Conservation (phyloP, 1,140 invertebrate genomes). For the Berghia stephanieae region DNA sequence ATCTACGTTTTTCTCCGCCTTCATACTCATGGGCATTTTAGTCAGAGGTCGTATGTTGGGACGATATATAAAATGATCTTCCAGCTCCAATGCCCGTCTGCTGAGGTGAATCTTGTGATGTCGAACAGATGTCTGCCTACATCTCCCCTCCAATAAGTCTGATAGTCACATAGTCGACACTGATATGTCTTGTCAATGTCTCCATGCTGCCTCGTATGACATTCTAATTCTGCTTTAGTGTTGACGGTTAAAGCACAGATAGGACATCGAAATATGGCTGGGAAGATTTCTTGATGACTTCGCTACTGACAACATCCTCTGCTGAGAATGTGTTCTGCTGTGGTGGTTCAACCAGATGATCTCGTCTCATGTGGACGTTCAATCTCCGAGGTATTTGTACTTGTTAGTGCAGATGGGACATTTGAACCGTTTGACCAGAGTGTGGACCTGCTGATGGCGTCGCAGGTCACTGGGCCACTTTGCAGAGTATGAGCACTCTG, state of each 20-base stretch:
- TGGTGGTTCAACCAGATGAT: slow-evolving; percentile 55
- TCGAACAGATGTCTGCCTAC: slow-evolving; percentile 66
- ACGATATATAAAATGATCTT: slow-evolving; percentile 21
- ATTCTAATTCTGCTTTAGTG: slow-evolving; percentile 58
- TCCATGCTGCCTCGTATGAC: slow-evolving; percentile 54
- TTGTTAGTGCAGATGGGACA: slow-evolving; percentile 65
- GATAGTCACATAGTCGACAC: slow-evolving; percentile 62
- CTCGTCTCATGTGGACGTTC: slow-evolving; percentile 61
- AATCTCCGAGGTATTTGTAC: slow-evolving; percentile 67
- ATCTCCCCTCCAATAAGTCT: slow-evolving; percentile 67
- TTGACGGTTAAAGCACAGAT: slow-evolving; percentile 53
- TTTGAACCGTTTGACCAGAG: slow-evolving; percentile 65
- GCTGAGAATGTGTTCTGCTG: too few species aligned
- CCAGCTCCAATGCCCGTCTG: slow-evolving; percentile 18
- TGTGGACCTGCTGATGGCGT: slow-evolving; percentile 76
- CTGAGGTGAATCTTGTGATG: slow-evolving; percentile 53
- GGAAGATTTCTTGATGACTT: slow-evolving; percentile 51
- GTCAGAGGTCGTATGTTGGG: slow-evolving; percentile 24
- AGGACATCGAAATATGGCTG: slow-evolving; percentile 56
- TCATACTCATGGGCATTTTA: too few species aligned
- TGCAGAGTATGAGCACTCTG: slow-evolving; percentile 80
- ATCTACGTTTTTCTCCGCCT: too few species aligned
- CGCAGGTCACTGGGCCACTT: slow-evolving; percentile 85
- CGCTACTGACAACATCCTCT: too few species aligned
- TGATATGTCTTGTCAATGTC: slow-evolving; percentile 60